Conservation (phyloP, 2,113 vertebrate species). For the Muntiacus reevesi region DNA sequence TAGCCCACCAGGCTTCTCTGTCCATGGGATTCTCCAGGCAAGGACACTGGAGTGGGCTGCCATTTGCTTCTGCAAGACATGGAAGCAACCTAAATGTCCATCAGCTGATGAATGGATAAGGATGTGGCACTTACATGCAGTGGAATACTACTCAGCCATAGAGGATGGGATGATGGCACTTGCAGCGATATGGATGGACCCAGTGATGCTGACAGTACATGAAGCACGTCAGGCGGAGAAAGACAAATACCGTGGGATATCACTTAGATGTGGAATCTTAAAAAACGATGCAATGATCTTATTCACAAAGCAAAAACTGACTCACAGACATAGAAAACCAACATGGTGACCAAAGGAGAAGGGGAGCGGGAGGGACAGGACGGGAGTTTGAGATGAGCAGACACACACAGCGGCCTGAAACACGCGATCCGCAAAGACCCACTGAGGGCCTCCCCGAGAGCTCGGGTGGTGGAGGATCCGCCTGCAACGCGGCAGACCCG, state of each 20-base stretch:
- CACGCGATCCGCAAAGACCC: fast-evolving
- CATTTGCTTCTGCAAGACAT: neutral
- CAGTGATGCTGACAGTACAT: neutral
- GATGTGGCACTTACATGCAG: neutral
- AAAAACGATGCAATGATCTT: neutral
- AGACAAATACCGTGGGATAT: too few relatives aligned
- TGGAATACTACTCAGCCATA: neutral
- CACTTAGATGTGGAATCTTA: neutral
- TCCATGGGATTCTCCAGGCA: neutral
- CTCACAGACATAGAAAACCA: neutral
- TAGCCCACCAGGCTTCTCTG: neutral
- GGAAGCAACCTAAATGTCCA: neutral
- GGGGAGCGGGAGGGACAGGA: neutral
- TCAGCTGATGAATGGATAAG: neutral
- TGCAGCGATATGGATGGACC: neutral
- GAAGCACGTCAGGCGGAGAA: neutral
- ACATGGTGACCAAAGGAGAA: neutral
- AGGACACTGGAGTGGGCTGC: neutral
- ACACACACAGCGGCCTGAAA: fast-evolving
- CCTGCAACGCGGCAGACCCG: fast-evolving
- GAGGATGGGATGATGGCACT: neutral
- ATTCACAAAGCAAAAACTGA: neutral
- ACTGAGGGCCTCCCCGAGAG: neutral
- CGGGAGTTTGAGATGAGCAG: neutral
- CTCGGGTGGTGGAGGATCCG: neutral